Evolutionary conservation across 92 coral and sea anemone species (phyloP), one percentile per base, ranked within the genome.

Genomic region (Blastomussa wellsi): DNA sequence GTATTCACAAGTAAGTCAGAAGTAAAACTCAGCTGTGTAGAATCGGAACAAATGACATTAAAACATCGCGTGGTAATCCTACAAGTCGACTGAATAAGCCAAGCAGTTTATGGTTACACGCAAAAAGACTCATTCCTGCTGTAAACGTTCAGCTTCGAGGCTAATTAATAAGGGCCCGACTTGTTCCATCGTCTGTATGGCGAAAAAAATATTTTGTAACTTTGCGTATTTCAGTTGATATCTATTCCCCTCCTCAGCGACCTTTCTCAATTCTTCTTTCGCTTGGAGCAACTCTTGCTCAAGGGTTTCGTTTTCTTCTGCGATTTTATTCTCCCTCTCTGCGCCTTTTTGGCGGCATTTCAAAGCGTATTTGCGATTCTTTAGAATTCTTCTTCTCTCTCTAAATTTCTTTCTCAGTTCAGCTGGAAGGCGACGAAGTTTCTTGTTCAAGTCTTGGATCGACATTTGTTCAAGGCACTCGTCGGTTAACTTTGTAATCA

Each of bases 291-390:
- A 71, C 65, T 91, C 93, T 24, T 55, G 29, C 32, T 73, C 84
- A 10, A 93, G 90, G 13, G 82, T 44, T 31, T 33, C 47, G 35
- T 94, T 90, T 73, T 74, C 78, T 1, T 67, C 44, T 39, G 3
- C 86, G 14, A 95, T 86, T 31, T 44, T 80, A 57, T 49, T 79
- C 52, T 89, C 85, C 51, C 82, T 91, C 78, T 74, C 76, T 2
- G 71, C 22, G 38, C 94, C 72, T 77, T 90, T 94, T 42, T 72
- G 60, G 13, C 98, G 89, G 65, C 92, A 94, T 70, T 60, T 90
- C 16, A 82, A 82, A 0, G 98, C 94, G 60, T 95, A 95, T 0
- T 90, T 90, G 12, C 98, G 94, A 86, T 94, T 95, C 88, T 92
- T 95, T 33, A 95, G 85, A 39, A 93, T 82, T 47, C 98, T 72